Evolutionary conservation across 1,140 invertebrate species (phyloP), one percentile per base, ranked within the genome.

Genomic region (Drosophila melanogaster): DNA sequence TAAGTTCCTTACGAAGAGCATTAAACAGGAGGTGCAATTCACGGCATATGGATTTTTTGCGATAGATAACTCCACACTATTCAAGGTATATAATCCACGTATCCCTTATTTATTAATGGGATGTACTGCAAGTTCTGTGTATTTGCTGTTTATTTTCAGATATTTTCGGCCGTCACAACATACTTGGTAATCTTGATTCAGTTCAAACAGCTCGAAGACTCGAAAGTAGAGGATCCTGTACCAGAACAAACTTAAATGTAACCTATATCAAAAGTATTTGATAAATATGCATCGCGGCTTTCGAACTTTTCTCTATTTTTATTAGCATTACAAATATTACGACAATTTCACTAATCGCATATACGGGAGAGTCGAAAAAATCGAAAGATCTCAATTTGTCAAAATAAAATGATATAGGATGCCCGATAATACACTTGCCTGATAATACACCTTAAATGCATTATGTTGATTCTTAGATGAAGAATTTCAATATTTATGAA

Each of bases 41-140:
- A 92, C 91, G 12, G 91, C 91, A 10, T 92, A 92, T 26, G 91
- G 91, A 26, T 92, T 92, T 41, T 92, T 92, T 77, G 80, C 90
- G 14, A 92, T 92, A 40, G 91, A 92, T 26, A 92, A 91, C 56
- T 90, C 91, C 1, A 92, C 91, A 0, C 73, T 92, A 2, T 92
- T 92, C 44, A 92, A 92, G 78, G 91, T 92, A 55, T 22, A 22
- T 22, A 30, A 30, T 30, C 0, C 26, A 30, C 0, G 26, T 30
- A 30, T 30, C 7, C 7, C 1, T 30, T 30, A 30, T 30, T 8
- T 30, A 30, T 10, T 30, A 8, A 3, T 30, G 26, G 6, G 6
- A 30, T 30, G 30, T 30, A 30, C 1, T 8, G 26, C 7, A 30
- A 8, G 26, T 8, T 30, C 26, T 10, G 0, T 30, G 1, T 10